Evolutionary conservation across 2,797 vertebrate species (phyloP), one percentile per base, ranked within the genome.

Genomic region (Enteromius paludinosus): DNA sequence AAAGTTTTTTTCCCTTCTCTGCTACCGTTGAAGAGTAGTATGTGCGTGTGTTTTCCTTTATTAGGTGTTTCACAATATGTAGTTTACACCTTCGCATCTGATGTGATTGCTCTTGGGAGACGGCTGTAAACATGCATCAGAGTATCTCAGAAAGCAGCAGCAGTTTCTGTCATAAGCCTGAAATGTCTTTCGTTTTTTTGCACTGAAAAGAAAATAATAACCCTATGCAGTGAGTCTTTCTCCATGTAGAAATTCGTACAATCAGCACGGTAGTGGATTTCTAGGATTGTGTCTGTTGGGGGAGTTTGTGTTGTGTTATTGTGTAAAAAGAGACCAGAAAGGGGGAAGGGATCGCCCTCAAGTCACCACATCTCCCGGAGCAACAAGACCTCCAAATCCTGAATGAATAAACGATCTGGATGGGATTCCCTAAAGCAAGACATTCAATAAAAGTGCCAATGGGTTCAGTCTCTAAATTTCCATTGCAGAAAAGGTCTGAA

Each of bases 161-260:
- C 23, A 2, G 30, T 65, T 79, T 76, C 52, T 85, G 52, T 76
- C 71, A 83, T 71, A 61, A 83, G 33, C 72, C 49, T 61, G 33
- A 35, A 45, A 69, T 79, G 70, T 49, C n/a, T 74, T 78, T 79
- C 25, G 70, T 56, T 23, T 41, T 54, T 69, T 77, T 6, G 20
- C 65, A 47, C 49, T 73, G 25, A 33, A 73, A 77, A 68, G 73
- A 56, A 82, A 83, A 83, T 69, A 83, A 83, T 77, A 77, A 77
- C 73, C 52, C 49, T 66, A 49, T 76, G 72, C 49, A 68, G 47
- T 15, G 10, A 28, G 52, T 45, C 66, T 56, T 69, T 59, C 54
- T 68, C 52, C 74, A 43, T 68, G 52, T 83, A 38, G 49, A 73
- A 38, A 59, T 78, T 38, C 35, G 11, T 56, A 64, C 33, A 17